Evolutionary conservation across 2,113 vertebrate genomes (phyloP), one percentile per base, ranked within the genome.

Genomic region (Rhadina sibilatrix): DNA sequence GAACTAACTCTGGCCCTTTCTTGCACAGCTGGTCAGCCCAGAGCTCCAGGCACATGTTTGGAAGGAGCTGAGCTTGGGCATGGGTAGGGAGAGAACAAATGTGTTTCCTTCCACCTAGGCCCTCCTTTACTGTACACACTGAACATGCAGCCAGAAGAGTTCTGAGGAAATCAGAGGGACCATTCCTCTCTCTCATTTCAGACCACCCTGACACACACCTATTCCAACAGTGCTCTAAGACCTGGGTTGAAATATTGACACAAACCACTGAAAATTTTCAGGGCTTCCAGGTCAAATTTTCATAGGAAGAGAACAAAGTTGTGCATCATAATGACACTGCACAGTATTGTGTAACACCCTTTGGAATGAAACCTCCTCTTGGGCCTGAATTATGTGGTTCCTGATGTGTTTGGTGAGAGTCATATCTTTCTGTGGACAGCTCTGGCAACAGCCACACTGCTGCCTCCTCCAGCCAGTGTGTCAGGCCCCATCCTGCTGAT

Each of bases 391-490:
- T 60, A 81, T 87, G 88, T 89, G 83, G 75, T 35, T 88, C 68
- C 89, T 91, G 84, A 95, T 70, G 64, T 74, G 59, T 64, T 93
- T 65, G 72, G 49, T 94, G 93, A 92, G 82, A 81, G 64, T 53
- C 4, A 6, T 57, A 72, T 91, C 83, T 89, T 84, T 89, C 44
- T 75, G 60, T n/a, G 72, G 68, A 86, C 68, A 78, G 49, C 23
- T 81, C 83, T 96, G 76, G 83, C 83, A 83, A 46, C 15, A 86
- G 68, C 14, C 25, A 56, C 27, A 1, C 35, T 54, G 13, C 38
- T 4, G 13, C 54, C 40, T 52, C 37, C 54, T 56, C 88, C 57
- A 25, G 49, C 28, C 40, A 40, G 68, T 44, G 40, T 2, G 4
- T 42, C 63, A 88, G 65, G 25, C 22, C 56, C 33, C 56, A 54